Evolutionary conservation across 2,113 vertebrate species (phyloP).

Genomic region (Pangasianodon hypophthalmus): DNA sequence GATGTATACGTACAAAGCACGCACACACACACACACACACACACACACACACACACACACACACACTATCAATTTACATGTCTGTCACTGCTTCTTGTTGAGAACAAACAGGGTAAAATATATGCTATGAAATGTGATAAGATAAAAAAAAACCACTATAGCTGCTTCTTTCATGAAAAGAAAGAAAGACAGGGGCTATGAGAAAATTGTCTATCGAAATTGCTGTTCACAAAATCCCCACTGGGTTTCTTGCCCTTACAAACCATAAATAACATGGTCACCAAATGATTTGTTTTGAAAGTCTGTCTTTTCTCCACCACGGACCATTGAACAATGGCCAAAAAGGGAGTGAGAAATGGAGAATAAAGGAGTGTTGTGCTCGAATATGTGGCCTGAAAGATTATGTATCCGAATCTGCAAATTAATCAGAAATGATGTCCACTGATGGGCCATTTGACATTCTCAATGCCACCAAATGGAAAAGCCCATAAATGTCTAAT

Average conservation of each 20-base stretch:
- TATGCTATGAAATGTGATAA: conserved; percentile 41
- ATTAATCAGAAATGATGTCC: background rate
- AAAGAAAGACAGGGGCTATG: background rate
- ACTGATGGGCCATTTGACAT: conserved; percentile 4
- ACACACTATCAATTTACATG: background rate
- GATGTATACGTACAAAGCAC: background rate
- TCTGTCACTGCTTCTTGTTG: conserved; percentile 3
- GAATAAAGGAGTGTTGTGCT: background rate
- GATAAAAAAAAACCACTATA: background rate
- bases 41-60: background rate
- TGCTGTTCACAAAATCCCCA: conserved; percentile 47
- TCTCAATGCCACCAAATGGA: conserved; percentile 20
- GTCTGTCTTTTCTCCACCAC: conserved; percentile 44
- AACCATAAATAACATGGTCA: conserved; percentile 53
- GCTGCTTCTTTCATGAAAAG: background rate
- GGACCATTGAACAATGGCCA: conserved; percentile 31
- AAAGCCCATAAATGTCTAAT: conserved; percentile 32
- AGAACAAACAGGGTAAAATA: conserved; percentile 20
- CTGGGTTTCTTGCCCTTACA: conserved; percentile 44
- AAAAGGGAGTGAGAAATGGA: conserved; percentile 22
- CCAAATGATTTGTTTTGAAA: conserved; percentile 41
- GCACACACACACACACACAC: background rate
- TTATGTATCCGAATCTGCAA: background rate
- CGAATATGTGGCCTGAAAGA: background rate
- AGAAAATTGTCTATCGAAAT: conserved; percentile 50